Evolutionary conservation across 2,888 invertebrate species (phyloP), one percentile per base, ranked within the genome.

Genomic region (Ormyrus pomaceus): DNA sequence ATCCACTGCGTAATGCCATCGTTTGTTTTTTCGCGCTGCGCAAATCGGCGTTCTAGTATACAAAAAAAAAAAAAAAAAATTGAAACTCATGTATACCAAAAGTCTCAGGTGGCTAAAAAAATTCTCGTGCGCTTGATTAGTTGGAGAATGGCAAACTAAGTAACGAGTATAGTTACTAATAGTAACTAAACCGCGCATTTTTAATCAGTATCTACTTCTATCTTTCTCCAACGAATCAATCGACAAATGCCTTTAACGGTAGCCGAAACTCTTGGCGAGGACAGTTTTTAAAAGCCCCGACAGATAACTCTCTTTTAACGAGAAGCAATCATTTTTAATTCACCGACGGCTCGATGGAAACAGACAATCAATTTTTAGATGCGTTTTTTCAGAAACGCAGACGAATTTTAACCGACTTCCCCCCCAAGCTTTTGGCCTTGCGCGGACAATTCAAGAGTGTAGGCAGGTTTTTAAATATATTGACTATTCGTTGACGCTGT

Each of bases 31-130:
- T 75, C 75, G 77, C 66, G 65, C 70, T 77, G 72, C 56, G 45
- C n/a, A 53, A 81, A 84, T 83, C 86, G 87, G 84, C 85, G 87
- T 86, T 87, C 82, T 87, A 88, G 89, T 90, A 88, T 89, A 89
- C 89, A 88, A 87, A 85, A 65, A 70, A 10, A 59, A 56, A 71
- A 56, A 71, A 53, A 34, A 56, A 74, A 76, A 80, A 81, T 65
- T 77, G 82, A 83, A 85, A 83, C 82, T 82, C 86, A 88, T 87
- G 90, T 90, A 89, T 90, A 90, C 90, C 87, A 87, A 88, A 89
- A 87, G 87, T 89, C 89, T 90, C 89, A 89, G 89, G 89, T 89
- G 88, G 85, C 87, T 88, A 83, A 86, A 74, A 19, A 77, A 82
- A 81, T 64, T 68, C 83, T 83, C 83, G 82, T 82, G 79, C 80